A percentile compares a stretch with the other conserved stretches of the same genome.
phyloP scores from a whole-genome alignment of 2,888 invertebrate species.

The Drosophila longiperda region DNA sequence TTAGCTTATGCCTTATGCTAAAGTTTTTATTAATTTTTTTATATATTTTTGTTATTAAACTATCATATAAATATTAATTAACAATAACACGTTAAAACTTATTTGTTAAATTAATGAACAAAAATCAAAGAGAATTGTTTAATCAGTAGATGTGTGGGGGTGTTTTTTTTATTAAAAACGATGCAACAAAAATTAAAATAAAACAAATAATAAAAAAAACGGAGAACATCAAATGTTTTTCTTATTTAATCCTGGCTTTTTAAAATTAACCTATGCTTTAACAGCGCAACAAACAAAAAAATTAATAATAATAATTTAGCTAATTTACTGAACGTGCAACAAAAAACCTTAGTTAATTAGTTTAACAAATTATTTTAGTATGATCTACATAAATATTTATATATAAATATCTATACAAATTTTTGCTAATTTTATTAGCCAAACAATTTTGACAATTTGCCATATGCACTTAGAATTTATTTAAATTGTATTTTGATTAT shows the following conservation, averaged over 20 bases:
- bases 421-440: conserved; percentile 61
- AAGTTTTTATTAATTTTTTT: conserved; percentile 43
- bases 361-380: conserved; percentile 63
- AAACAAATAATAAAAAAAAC: conserved; percentile 27
- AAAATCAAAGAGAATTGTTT: conserved; percentile 52
- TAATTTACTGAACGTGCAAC: conserved; percentile 67
- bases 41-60: conserved; percentile 51
- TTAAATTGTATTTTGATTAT: conserved; percentile 9
- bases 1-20: conserved; percentile 72
- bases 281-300: conserved; percentile 68
- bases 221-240: conserved; percentile 53
- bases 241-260: conserved; percentile 21
- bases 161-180: conserved; percentile 63
- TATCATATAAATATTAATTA: conserved; percentile 75
- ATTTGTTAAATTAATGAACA: conserved; percentile 72
- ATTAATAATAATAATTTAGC: conserved; percentile 69
- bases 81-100: conserved; percentile 79
- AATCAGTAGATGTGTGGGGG: conserved; percentile 35
- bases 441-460: conserved; percentile 64
- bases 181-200: conserved; percentile 63
- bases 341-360: conserved; percentile 69
- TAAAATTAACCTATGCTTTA: conserved; percentile 66
- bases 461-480: conserved; percentile 29
- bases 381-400: conserved; percentile 55
- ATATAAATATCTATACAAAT: conserved; percentile 32